Evolutionary conservation across 2,797 vertebrate genomes (phyloP).

Genomic region (Petrocephalus schoutedeni): DNA sequence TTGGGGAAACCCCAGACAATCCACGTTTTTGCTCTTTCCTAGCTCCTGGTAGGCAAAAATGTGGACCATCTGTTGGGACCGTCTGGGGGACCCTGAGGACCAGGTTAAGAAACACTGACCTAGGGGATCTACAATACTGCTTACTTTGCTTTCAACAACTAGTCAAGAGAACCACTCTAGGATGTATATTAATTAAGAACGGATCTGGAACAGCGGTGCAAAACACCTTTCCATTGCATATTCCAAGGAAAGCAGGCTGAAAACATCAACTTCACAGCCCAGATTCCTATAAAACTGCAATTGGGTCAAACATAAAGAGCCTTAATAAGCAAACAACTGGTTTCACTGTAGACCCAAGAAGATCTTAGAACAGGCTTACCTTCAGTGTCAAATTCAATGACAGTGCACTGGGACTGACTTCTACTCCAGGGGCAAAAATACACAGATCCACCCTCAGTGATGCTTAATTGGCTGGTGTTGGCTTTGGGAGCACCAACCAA

Average conservation of each 20-base stretch:
- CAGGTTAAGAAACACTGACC: neutral
- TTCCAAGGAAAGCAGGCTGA: neutral
- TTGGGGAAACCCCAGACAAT: neutral
- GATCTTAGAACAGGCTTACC: constrained; percentile 56
- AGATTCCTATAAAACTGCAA: neutral
- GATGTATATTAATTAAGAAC: neutral
- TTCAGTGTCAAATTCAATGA: constrained; percentile 73
- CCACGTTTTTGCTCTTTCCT: neutral
- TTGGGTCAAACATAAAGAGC: neutral
- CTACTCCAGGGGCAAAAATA: constrained; percentile 82
- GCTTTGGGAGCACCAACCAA: constrained; percentile 88
- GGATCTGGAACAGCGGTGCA: neutral
- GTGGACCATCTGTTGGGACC: neutral
- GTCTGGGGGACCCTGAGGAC: neutral
- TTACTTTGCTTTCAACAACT: neutral
- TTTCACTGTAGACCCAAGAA: neutral
- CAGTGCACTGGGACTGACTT: constrained; percentile 50
- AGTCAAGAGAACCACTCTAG: neutral
- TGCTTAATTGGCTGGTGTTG: constrained; percentile 68
- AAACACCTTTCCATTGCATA: neutral
- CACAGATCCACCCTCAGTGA: constrained; percentile 78
- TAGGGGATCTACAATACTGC: neutral
- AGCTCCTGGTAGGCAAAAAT: neutral
- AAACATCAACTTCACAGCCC: neutral
- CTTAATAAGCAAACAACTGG: neutral